phyloP scores from a whole-genome alignment of 1,140 invertebrate genomes.

The Euwallacea fornicatus region DNA sequence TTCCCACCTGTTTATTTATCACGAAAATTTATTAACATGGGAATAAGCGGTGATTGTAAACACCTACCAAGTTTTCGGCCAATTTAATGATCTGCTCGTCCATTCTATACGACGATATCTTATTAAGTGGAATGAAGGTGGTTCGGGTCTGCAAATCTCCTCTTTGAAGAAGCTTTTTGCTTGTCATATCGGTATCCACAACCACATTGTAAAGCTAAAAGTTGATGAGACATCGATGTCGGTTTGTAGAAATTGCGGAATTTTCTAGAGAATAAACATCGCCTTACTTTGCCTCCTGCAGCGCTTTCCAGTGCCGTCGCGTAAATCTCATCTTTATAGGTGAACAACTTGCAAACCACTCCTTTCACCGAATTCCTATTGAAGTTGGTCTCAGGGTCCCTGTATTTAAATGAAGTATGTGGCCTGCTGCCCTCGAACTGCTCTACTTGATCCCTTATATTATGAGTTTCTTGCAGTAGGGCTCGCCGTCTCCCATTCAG shows the following conservation, averaged over 20 bases:
- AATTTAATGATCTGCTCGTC: constrained; percentile 62
- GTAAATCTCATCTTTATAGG: constrained; percentile 70
- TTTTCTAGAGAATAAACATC: not conserved
- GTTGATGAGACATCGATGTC: constrained; percentile 23
- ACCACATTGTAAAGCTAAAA: constrained; percentile 87
- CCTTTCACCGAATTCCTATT: constrained; percentile 77
- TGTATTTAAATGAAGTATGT: constrained; percentile 72
- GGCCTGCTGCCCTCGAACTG: constrained; percentile 68
- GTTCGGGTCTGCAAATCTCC: constrained; percentile 78
- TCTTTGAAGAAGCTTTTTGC: constrained; percentile 80
- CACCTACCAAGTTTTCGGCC: constrained; percentile 74
- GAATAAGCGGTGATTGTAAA: not conserved
- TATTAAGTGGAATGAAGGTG: constrained; percentile 93
- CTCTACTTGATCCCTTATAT: constrained; percentile 61
- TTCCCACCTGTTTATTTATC: constrained; percentile 62
- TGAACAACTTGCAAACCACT: constrained; percentile 70
- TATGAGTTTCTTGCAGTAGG: constrained; percentile 59
- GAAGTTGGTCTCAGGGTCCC: constrained; percentile 77
- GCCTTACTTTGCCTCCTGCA: constrained; percentile 77
- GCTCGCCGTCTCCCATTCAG: constrained; percentile 59
- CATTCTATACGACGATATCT: constrained; percentile 71
- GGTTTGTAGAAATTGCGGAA: not conserved
- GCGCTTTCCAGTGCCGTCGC: constrained; percentile 83
- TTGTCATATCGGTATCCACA: constrained; percentile 83
- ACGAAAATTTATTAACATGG: not conserved